Evolutionary conservation across 2,888 invertebrate genomes (phyloP), one percentile per base, ranked within the genome.

Genomic region (Tenthredo amoena): DNA sequence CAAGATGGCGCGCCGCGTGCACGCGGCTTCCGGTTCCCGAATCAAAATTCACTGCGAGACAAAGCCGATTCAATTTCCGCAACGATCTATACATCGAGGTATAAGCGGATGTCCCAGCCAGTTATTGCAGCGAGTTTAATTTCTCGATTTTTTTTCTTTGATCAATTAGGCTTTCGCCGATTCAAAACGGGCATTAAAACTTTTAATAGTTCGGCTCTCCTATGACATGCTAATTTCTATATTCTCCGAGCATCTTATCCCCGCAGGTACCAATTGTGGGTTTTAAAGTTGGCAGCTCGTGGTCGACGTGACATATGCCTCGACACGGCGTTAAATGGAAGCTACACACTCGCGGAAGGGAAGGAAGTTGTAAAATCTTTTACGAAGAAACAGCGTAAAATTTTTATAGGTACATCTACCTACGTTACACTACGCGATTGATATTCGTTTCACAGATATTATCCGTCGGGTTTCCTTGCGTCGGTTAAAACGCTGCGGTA

Each of bases 361-460:
- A 40, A 91, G 92, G 92, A 93, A 92, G 93, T 90, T 91, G 88
- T 92, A 91, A 92, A 93, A 91, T 90, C 89, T 88, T 87, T 87
- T 91, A 91, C 92, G 88, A 87, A 89, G 90, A 91, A 91, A 87
- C 88, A 88, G 88, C 89, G 88, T 89, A 88, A 89, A 89, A 87
- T 47, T 43, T 76, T 18, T 76, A 43, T 21, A n/a, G n/a, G n/a
- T n/a, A 21, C 74, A 40, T 10, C 1, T 21, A 21, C 62, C 21
- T 65, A 65, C 10, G 65, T 31, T 21, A 31, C 12, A 26, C n/a
- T 58, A 62, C 43, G 18, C 50, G n/a, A 77, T 77, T 77, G 55
- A 77, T 77, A 77, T 77, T 77, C 77, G 77, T 55, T 77, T 55
- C 77, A 77, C 77, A 77, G 77, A 77, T 43, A 15, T 55, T 77